phyloP scores from a whole-genome alignment of 1,140 invertebrate genomes.

The Sitodiplosis mosellana region DNA sequence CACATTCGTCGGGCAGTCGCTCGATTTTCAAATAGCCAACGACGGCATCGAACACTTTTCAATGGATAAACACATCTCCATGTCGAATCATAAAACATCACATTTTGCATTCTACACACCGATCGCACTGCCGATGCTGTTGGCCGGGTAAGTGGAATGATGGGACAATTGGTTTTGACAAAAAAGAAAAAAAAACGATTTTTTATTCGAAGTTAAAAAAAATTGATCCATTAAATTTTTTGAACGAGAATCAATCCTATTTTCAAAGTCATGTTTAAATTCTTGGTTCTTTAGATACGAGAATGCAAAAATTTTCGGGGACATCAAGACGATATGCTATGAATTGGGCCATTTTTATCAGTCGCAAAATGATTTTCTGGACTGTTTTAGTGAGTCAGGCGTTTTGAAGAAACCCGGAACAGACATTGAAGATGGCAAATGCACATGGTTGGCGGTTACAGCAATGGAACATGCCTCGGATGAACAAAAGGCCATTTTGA shows the following conservation, averaged over 20 bases:
- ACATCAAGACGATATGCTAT: background rate
- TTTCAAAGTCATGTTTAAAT: constrained; percentile 31
- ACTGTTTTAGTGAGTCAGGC: constrained; percentile 60
- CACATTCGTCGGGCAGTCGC: constrained; percentile 52
- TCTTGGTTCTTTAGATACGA: too few species aligned
- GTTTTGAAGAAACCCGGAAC: constrained; percentile 68
- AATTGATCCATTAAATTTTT: constrained; percentile 51
- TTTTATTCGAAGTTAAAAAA: constrained; percentile 26
- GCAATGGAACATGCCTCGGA: constrained; percentile 49
- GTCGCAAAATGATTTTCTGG: constrained; percentile 68
- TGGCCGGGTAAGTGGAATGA: constrained; percentile 38
- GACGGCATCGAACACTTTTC: constrained; percentile 49
- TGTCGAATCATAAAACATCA: constrained; percentile 81
- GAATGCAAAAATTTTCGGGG: background rate
- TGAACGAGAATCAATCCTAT: constrained; percentile 73
- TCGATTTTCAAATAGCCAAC: constrained; percentile 40
- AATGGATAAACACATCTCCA: constrained; percentile 57
- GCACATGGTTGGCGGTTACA: constrained; percentile 70
- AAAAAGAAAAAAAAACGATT: background rate
- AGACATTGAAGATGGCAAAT: constrained; percentile 83
- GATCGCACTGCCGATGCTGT: constrained; percentile 56
- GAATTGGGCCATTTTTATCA: background rate
- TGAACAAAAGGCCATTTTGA: constrained; percentile 43
- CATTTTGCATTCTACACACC: constrained; percentile 81
- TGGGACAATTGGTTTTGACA: background rate